Evolutionary conservation across 2,888 invertebrate genomes (phyloP), one percentile per base, ranked within the genome.

Genomic region (Synergus laeviventris): DNA sequence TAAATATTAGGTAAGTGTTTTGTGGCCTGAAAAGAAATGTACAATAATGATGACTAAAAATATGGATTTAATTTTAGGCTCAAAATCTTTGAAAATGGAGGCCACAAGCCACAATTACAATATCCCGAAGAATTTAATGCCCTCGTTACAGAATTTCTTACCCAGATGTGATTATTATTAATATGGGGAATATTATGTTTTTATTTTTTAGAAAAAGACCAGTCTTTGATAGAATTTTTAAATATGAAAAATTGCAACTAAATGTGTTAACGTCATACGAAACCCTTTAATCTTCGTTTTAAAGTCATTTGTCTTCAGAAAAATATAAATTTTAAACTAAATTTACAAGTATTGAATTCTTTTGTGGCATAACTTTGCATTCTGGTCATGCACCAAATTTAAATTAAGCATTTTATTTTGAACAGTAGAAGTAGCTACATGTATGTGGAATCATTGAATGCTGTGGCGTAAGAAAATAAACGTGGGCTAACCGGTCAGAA

Each of bases 31-130:
- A 31, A 31, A 5, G 4, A 31, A 31, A 31, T 31, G 4, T 31
- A 31, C 31, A 31, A 0, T 2, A 60, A 60, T 60, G 16, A 16
- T 24, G 31, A 31, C 7, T 11, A 59, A 59, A 59, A 59, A 5
- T 59, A 0, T 59, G 11, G 5, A 75, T 76, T 76, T 70, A 81
- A 82, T 93, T 94, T 78, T 91, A 96, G 96, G 82, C 91, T 96
- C 79, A 92, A 95, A 84, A 91, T 94, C 42, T 96, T 96, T 85
- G 95, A 95, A 1, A 94, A 97, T 11, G 98, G 97, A 9, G 96
- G 96, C 85, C 98, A 98, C 90, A 97, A 97, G 87, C 93, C 97
- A 39, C 97, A 98, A 89, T 89, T 97, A 74, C 92, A 93, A 82
- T 97, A 95, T 89, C 93, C 95, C 0, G 93, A 95, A 38, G 95